Conservation (phyloP, 2,888 invertebrate genomes). For the Hydrotaea diabolus region DNA sequence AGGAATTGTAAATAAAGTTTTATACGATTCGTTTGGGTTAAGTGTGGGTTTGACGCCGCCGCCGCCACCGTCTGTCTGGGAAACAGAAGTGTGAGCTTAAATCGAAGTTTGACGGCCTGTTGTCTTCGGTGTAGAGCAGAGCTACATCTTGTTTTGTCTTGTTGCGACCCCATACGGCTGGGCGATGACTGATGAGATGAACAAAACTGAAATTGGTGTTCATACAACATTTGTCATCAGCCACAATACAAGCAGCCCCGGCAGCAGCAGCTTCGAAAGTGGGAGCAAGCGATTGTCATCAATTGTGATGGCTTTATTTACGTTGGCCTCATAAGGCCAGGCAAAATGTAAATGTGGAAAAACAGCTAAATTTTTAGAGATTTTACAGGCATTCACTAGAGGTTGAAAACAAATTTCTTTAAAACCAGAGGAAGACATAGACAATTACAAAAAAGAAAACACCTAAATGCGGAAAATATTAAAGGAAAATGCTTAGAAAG, state of each 20-base stretch:
- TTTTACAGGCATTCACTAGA: too few relatives aligned
- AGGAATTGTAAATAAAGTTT: conserved; percentile 20
- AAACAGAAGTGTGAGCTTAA: neutral
- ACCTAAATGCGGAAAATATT: too few relatives aligned
- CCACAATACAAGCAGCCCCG: neutral
- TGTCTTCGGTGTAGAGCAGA: neutral
- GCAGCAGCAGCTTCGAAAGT: too few relatives aligned
- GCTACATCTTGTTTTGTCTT: neutral
- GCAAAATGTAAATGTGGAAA: too few relatives aligned
- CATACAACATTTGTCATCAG: neutral
- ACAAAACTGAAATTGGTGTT: neutral
- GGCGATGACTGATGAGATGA: neutral
- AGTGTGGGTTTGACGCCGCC: conserved; percentile 26
- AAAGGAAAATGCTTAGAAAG: too few relatives aligned
- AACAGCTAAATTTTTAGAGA: too few relatives aligned
- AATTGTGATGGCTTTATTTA: neutral
- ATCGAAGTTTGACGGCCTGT: neutral
- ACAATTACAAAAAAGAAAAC: too few relatives aligned
- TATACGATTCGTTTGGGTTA: neutral
- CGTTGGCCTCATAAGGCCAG: neutral
- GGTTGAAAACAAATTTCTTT: too few relatives aligned
- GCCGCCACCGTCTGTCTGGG: conserved; percentile 28
- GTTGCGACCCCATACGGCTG: neutral
- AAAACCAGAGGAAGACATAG: too few relatives aligned
- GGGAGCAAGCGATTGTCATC: neutral